Percentiles rank a stretch among this genome's conserved stretches.
phyloP scores from a whole-genome alignment of 2,888 invertebrate genomes.

The Thereva unica region DNA sequence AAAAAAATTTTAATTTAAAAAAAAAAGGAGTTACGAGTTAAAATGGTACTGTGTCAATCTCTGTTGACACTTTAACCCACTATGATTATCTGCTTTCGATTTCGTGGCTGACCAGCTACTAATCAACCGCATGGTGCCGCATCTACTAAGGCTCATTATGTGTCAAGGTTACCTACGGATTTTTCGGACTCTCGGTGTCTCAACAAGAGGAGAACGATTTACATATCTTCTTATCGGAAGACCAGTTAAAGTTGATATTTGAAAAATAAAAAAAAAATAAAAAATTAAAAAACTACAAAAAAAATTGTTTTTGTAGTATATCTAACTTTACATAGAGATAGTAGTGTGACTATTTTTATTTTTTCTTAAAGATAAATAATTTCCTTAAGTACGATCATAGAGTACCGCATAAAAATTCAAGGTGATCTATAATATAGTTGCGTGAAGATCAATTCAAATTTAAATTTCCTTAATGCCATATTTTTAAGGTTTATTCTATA shows the following conservation, averaged over 20 bases:
- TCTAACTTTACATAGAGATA: no score
- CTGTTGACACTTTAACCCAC: conserved; percentile 3
- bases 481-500: no score
- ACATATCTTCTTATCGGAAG: conserved; percentile 30
- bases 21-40: not conserved
- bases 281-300: no score
- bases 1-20: not conserved
- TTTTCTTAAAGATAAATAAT: no score
- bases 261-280: not conserved
- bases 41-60: conserved; percentile 4
- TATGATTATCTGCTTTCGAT: conserved; percentile 28
- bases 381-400: no score
- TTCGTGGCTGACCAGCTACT: conserved; percentile 27
- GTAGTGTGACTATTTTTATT: no score
- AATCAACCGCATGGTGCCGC: conserved; percentile 17
- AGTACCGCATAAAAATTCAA: no score
- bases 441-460: no score
- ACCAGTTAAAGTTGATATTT: conserved; percentile 10
- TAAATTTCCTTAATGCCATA: no score
- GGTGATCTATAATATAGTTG: no score
- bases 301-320: no score
- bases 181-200: conserved; percentile 13
- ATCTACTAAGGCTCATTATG: conserved; percentile 16
- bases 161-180: conserved; percentile 27
- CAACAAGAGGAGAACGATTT: conserved; percentile 14